Percentiles rank a stretch among this genome's conserved stretches.
These are phyloP conservation scores for Heteractis magnifica DNA, from an alignment of 92 coral and sea anemone species.

Conservation along the genomic window DNA sequence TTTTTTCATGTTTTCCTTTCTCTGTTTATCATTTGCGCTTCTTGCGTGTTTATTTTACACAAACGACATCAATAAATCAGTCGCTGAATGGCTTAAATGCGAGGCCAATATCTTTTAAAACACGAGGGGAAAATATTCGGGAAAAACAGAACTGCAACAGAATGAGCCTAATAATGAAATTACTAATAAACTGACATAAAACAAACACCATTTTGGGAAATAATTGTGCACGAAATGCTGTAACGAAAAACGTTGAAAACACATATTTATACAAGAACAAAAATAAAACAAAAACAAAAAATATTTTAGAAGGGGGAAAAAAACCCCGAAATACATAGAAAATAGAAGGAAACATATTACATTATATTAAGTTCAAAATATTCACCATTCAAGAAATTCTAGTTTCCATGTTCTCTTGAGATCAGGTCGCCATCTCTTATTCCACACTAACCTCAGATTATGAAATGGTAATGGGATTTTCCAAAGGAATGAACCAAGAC, in stretches of 20 bases:
- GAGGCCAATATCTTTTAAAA: not conserved
- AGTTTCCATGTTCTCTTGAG: slow-evolving; percentile 11
- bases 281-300: not conserved
- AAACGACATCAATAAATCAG: not conserved
- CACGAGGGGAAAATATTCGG: not conserved
- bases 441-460: slow-evolving; percentile 16
- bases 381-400: slow-evolving; percentile 29
- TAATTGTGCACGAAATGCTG: not conserved
- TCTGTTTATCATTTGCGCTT: not conserved
- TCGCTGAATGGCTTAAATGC: not conserved
- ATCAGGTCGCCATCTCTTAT: slow-evolving; percentile 19
- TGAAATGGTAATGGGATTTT: slow-evolving; percentile 25
- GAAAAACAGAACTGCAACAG: not conserved
- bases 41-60: not conserved
- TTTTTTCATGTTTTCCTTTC: not conserved
- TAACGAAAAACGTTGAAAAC: not conserved
- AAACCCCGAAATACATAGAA: not conserved
- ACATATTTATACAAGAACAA: not conserved
- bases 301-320: not conserved
- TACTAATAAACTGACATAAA: not conserved
- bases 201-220: not conserved
- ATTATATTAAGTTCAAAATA: not conserved
- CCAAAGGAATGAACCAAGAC: slow-evolving; percentile 17
- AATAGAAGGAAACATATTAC: not conserved
- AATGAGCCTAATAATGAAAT: not conserved